Percentiles rank a stretch among this genome's conserved stretches.
Conservation (phyloP, 2,113 vertebrate species). For the Chaetops frenatus region DNA sequence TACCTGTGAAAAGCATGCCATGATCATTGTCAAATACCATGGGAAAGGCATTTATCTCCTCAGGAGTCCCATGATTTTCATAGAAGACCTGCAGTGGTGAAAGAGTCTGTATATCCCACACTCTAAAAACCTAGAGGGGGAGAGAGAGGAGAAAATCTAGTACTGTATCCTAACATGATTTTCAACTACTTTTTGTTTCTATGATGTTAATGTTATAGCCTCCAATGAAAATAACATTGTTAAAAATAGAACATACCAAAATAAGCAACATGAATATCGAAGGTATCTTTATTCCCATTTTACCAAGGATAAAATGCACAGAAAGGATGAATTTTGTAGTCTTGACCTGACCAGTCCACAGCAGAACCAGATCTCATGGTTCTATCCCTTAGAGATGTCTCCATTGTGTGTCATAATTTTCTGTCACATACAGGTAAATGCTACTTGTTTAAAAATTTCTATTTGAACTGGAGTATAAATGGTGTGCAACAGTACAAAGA, state of each 20-base stretch:
- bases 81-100: slow-evolving; percentile 68
- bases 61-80: slow-evolving; percentile 54
- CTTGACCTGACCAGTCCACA: neutral
- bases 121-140: slow-evolving; percentile 60
- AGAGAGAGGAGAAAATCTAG: neutral
- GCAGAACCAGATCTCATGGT: neutral
- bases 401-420: neutral
- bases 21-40: slow-evolving; percentile 65
- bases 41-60: slow-evolving; percentile 55
- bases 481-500: neutral
- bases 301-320: neutral
- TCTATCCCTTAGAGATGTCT: neutral
- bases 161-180: neutral
- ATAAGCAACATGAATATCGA: neutral
- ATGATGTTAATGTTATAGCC: neutral
- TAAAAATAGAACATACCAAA: neutral
- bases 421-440: neutral
- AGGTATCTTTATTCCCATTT: neutral
- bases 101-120: slow-evolving; percentile 72
- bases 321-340: neutral
- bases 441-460: neutral
- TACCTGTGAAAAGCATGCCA: slow-evolving; percentile 60
- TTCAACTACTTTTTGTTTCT: neutral
- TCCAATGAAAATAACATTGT: neutral
- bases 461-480: neutral